A percentile compares a stretch with the other conserved stretches of the same genome.
Evolutionary conservation across 37 sponge, comb jelly and placozoan genomes (phyloP).

Genomic region (Haliclona indistincta): DNA sequence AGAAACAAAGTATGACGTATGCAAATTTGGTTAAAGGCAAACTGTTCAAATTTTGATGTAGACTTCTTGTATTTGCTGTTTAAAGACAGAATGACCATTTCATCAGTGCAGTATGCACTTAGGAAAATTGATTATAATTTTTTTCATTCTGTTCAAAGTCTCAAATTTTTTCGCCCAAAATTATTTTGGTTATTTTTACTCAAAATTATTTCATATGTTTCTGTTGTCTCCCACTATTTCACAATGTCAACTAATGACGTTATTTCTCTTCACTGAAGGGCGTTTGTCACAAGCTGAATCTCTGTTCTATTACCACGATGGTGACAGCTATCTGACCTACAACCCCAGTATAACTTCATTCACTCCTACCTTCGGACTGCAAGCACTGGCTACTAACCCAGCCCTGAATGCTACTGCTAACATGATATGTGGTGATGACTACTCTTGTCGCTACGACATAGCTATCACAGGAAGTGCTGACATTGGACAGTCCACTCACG

Average conservation of each 20-base stretch:
- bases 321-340: slow-evolving; percentile 4
- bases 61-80: background rate
- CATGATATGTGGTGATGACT: slow-evolving; percentile 8
- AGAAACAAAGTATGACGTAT: no score
- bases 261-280: slow-evolving; percentile 25
- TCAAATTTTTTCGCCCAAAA: no score
- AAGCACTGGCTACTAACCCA: background rate
- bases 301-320: slow-evolving; percentile 29
- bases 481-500: slow-evolving; percentile 20
- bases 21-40: no score
- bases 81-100: no score
- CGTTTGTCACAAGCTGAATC: slow-evolving; percentile 23
- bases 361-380: slow-evolving; percentile 2
- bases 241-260: background rate
- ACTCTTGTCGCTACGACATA: slow-evolving; percentile 25
- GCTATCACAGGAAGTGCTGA: background rate
- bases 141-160: no score
- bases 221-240: background rate
- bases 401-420: background rate
- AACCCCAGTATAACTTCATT: slow-evolving; percentile 6
- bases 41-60: background rate
- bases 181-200: no score
- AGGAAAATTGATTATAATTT: no score
- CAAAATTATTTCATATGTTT: no score
- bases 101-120: no score